A percentile compares a stretch with the other conserved stretches of the same genome.
phyloP scores from a whole-genome alignment of 2,113 vertebrate genomes.

The Pagrus major region DNA sequence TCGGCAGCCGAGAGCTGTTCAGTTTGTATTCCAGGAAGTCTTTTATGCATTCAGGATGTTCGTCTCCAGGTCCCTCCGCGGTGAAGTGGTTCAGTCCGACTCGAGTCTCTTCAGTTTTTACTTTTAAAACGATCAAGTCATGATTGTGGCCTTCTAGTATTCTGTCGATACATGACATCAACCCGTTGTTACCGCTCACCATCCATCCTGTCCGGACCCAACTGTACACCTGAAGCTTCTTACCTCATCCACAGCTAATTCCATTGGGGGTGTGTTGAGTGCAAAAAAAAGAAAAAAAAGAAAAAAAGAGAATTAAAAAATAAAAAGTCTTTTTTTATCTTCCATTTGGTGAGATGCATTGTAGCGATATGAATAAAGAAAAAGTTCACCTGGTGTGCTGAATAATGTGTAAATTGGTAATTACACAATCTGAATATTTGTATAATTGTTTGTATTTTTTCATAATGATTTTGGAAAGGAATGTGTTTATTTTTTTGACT shows the following conservation, averaged over 20 bases:
- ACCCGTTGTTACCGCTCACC: constrained; percentile 50
- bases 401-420: constrained; percentile 88
- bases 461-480: constrained; percentile 88
- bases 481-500: constrained; percentile 88
- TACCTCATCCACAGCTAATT: constrained; percentile 83
- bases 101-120: constrained; percentile 39
- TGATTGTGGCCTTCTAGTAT: constrained; percentile 87
- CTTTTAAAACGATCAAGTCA: constrained; percentile 71
- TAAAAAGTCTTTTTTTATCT: constrained; percentile 80
- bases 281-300: constrained; percentile 68
- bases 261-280: constrained; percentile 78
- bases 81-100: constrained; percentile 40
- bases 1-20: constrained; percentile 18
- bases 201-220: constrained; percentile 71
- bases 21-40: constrained; percentile 34
- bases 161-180: constrained; percentile 79
- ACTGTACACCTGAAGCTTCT: constrained; percentile 72
- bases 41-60: constrained; percentile 59
- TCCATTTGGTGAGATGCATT: constrained; percentile 86
- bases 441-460: constrained; percentile 91
- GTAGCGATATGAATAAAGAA: constrained; percentile 85
- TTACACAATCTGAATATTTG: constrained; percentile 88
- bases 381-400: constrained; percentile 85
- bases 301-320: constrained; percentile 28
- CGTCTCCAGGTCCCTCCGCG: constrained; percentile 46